A percentile compares a stretch with the other conserved stretches of the same genome.
phyloP scores from a whole-genome alignment of 2,113 vertebrate genomes.

The Syngnathus typhle region DNA sequence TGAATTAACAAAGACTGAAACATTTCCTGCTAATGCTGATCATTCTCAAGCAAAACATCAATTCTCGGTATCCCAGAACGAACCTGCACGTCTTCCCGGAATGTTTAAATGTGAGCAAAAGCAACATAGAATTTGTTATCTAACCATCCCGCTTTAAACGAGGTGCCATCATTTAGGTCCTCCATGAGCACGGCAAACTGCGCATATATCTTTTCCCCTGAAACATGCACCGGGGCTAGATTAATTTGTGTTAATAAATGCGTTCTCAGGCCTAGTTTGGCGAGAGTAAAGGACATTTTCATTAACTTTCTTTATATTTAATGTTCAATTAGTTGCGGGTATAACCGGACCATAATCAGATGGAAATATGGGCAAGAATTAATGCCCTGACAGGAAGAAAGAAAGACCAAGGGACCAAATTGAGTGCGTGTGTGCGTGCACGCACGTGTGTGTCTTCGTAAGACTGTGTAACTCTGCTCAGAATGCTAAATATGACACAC shows the following conservation, averaged over 20 bases:
- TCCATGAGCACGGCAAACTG: constrained; percentile 47
- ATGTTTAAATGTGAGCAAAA: constrained; percentile 42
- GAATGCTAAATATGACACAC: constrained; percentile 48
- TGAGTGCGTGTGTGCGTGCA: constrained; percentile 22
- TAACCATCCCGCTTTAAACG: constrained; percentile 46
- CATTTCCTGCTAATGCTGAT: neutral
- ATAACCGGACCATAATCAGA: constrained; percentile 79
- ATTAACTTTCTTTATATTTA: constrained; percentile 84
- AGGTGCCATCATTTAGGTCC: constrained; percentile 49
- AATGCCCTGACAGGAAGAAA: constrained; percentile 71
- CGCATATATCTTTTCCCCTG: constrained; percentile 64
- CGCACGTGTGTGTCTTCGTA: constrained; percentile 16
- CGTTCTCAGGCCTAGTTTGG: constrained; percentile 80
- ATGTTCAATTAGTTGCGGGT: constrained; percentile 82
- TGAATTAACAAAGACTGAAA: neutral
- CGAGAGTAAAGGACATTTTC: constrained; percentile 83
- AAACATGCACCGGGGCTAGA: constrained; percentile 61
- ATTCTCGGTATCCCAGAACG: neutral
- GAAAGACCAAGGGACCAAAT: constrained; percentile 68
- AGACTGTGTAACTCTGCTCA: constrained; percentile 40
- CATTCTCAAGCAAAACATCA: neutral
- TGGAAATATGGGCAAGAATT: constrained; percentile 78
- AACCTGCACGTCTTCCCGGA: constrained; percentile 16
- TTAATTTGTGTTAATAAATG: constrained; percentile 78
- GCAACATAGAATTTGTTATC: constrained; percentile 64